Percentiles rank a stretch among this genome's conserved stretches.
Evolutionary conservation across 2,888 invertebrate genomes (phyloP).

Genomic region (Scaptomyza parva): DNA sequence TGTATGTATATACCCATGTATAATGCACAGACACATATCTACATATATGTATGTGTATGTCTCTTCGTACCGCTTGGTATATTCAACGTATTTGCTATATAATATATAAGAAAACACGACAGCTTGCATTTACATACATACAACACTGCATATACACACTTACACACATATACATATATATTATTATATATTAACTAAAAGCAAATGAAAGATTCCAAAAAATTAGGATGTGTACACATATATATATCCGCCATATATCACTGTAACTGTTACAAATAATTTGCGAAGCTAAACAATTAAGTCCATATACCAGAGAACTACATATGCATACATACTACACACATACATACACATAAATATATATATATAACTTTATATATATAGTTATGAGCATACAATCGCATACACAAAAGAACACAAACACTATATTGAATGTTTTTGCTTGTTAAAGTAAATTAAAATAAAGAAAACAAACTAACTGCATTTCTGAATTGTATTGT

Average conservation of each 20-base stretch:
- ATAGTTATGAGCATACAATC: conserved; percentile 8
- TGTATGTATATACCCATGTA: conserved; percentile 1
- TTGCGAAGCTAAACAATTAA: conserved; percentile 70
- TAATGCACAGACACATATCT: conserved; percentile 32
- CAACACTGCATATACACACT: conserved; percentile 7
- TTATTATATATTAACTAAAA: conserved; percentile 34
- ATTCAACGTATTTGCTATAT: conserved; percentile 42
- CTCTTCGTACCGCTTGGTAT: conserved; percentile 21
- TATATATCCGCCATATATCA: conserved; percentile 47
- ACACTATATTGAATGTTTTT: conserved; percentile 82
- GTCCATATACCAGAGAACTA: conserved; percentile 54
- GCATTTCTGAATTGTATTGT: conserved; percentile 7
- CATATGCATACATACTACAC: conserved; percentile 33
- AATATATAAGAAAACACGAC: conserved; percentile 7
- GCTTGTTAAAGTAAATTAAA: conserved; percentile 78
- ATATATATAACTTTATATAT: conserved; percentile 27
- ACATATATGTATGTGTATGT: conserved; percentile 13
- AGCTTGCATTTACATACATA: conserved; percentile 26
- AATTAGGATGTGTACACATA: conserved; percentile 15
- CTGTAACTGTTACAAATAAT: conserved; percentile 75
- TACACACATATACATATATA: conserved; percentile 28
- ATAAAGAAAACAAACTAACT: conserved; percentile 58
- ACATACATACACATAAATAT: conserved; percentile 35
- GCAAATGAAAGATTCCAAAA: conserved; percentile 34
- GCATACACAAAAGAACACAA: conserved; percentile 38